Evolutionary conservation across 2,888 invertebrate genomes (phyloP).

Genomic region (Pseudococcus jackbeardsleyi): DNA sequence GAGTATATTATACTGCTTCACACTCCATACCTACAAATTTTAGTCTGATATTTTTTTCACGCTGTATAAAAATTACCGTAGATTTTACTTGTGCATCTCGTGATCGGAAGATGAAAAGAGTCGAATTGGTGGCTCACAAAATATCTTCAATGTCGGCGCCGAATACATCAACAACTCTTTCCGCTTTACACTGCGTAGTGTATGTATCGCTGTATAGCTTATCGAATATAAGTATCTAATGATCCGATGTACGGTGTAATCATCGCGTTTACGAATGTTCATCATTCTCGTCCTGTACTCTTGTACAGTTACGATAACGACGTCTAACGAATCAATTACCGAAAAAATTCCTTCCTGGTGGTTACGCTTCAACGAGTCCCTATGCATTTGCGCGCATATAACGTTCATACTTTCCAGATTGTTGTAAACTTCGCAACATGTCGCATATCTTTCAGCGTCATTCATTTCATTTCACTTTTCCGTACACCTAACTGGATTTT

Average conservation of each 20-base stretch:
- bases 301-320: slow-evolving; percentile 44
- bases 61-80: too few relatives aligned
- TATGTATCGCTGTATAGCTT: slow-evolving; percentile 2
- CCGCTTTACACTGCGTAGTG: background rate
- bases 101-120: background rate
- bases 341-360: slow-evolving; percentile 46
- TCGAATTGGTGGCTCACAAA: background rate
- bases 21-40: too few relatives aligned
- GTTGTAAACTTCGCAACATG: slow-evolving; percentile 4
- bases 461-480: slow-evolving; percentile 52
- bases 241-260: slow-evolving; percentile 35
- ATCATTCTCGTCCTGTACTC: slow-evolving; percentile 10
- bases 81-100: too few relatives aligned
- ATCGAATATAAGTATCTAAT: slow-evolving; percentile 36
- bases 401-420: slow-evolving; percentile 32
- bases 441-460: background rate
- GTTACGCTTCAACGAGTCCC: background rate
- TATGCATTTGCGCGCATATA: slow-evolving; percentile 5
- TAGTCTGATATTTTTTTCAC: too few relatives aligned
- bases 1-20: too few relatives aligned
- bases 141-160: slow-evolving; percentile 21
- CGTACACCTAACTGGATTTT: background rate
- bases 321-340: slow-evolving; percentile 51
- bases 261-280: slow-evolving; percentile 30
- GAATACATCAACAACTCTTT: background rate